Evolutionary conservation across 35 echinoderm and acorn worm genomes (phyloP).

Genomic region (Eucidaris tribuloides): DNA sequence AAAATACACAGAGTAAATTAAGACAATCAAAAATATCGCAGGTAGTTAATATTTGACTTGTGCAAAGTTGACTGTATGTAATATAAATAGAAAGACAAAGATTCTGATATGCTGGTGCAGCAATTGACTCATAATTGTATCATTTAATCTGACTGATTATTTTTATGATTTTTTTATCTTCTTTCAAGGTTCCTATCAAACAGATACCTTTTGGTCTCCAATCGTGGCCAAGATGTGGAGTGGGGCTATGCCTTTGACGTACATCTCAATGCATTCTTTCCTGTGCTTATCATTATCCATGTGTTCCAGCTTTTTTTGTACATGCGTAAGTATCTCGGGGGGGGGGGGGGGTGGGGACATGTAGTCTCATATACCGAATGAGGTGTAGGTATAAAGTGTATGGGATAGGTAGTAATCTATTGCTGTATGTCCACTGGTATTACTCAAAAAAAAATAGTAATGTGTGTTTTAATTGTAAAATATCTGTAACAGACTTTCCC

Average conservation of each 20-base stretch:
- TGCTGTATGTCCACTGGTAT: neutral
- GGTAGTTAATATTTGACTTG: no score
- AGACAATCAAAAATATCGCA: no score
- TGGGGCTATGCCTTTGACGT: constrained; percentile 99
- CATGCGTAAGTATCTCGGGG: constrained; percentile 62
- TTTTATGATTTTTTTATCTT: no score
- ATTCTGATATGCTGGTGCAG: no score
- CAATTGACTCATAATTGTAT: neutral
- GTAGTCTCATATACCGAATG: neutral
- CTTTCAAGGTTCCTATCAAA: constrained; percentile 73
- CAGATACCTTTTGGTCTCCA: constrained; percentile 65
- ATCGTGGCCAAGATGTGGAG: constrained; percentile 65
- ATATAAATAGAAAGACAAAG: no score
- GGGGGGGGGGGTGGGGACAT: neutral
- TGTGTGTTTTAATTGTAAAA: no score
- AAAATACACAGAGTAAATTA: no score
- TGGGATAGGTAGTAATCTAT: neutral
- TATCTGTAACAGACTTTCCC: neutral
- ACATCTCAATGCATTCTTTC: constrained; percentile 97
- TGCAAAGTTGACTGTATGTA: no score
- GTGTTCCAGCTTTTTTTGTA: constrained; percentile 86
- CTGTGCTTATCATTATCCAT: constrained; percentile 87
- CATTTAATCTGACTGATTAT: neutral
- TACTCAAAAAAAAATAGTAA: no score
- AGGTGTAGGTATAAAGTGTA: neutral